Evolutionary conservation across 2,888 invertebrate species (phyloP).

Genomic region (Campaea margaritaria): DNA sequence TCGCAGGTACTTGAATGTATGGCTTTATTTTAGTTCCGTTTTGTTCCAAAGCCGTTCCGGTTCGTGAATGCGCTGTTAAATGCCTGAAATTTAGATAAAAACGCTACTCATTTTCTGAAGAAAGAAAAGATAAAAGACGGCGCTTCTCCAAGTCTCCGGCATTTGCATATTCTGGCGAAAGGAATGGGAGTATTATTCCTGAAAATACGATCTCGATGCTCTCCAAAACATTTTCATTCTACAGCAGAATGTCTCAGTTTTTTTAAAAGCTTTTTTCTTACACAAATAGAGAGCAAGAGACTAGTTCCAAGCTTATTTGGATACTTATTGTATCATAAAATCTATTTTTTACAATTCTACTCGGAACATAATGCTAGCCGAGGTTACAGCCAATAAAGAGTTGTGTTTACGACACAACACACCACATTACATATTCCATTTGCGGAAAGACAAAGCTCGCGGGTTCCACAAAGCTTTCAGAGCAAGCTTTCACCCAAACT

Average conservation of each 20-base stretch:
- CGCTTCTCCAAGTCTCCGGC: background rate
- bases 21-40: conserved; percentile 41
- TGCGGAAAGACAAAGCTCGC: conserved; percentile 9
- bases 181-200: background rate
- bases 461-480: conserved; percentile 13
- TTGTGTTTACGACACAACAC: too few species aligned
- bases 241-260: too few species aligned
- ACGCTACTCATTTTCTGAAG: background rate
- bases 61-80: conserved; percentile 3
- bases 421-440: conserved; percentile 28
- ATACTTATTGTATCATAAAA: too few species aligned
- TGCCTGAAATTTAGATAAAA: background rate
- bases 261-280: too few species aligned
- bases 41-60: conserved; percentile 3
- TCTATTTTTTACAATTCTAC: too few species aligned
- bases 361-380: too few species aligned
- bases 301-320: too few species aligned
- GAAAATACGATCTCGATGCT: background rate
- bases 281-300: too few species aligned
- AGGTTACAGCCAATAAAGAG: too few species aligned
- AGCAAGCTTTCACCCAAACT: background rate
- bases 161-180: background rate
- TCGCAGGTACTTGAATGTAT: conserved; percentile 37
- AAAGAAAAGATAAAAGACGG: background rate
- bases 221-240: too few species aligned